A percentile compares a stretch with the other conserved stretches of the same genome.
Evolutionary conservation across 1,140 invertebrate genomes (phyloP).

Genomic region (Drosophila hydei): DNA sequence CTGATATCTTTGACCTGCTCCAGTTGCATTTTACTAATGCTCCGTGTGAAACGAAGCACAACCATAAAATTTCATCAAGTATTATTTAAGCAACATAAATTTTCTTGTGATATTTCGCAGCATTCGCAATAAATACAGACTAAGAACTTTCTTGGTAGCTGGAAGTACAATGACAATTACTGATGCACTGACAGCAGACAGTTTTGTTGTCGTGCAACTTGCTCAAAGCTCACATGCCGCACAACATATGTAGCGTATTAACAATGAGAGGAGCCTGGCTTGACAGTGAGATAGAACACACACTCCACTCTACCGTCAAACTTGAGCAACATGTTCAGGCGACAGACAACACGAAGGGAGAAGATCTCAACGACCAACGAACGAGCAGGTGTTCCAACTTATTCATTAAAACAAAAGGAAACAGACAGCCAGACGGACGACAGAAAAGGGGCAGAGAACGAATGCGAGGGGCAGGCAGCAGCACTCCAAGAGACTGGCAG

Average conservation of each 20-base stretch:
- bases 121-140: background rate
- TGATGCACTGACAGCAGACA: background rate
- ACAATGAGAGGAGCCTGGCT: constrained; percentile 36
- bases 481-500: constrained; percentile 38
- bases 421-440: constrained; percentile 20
- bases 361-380: constrained; percentile 55
- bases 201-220: constrained; percentile 11
- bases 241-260: constrained; percentile 35
- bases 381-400: constrained; percentile 78
- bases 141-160: background rate
- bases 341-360: constrained; percentile 15
- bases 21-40: background rate
- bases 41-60: no score
- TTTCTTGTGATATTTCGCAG: background rate
- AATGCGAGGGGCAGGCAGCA: constrained; percentile 20
- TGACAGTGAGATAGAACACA: constrained; percentile 67
- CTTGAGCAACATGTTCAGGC: constrained; percentile 58
- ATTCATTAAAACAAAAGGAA: constrained; percentile 80
- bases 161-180: constrained; percentile 6
- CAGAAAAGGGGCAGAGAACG: background rate
- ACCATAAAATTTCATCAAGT: no score
- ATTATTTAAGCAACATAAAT: background rate
- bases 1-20: no score
- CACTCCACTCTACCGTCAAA: constrained; percentile 43
- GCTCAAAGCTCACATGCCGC: constrained; percentile 14